Percentiles rank a stretch among this genome's conserved stretches.
These are phyloP conservation scores for Chaetura pelagica DNA, from an alignment of 2,113 vertebrate genomes.

Conservation along the genomic window DNA sequence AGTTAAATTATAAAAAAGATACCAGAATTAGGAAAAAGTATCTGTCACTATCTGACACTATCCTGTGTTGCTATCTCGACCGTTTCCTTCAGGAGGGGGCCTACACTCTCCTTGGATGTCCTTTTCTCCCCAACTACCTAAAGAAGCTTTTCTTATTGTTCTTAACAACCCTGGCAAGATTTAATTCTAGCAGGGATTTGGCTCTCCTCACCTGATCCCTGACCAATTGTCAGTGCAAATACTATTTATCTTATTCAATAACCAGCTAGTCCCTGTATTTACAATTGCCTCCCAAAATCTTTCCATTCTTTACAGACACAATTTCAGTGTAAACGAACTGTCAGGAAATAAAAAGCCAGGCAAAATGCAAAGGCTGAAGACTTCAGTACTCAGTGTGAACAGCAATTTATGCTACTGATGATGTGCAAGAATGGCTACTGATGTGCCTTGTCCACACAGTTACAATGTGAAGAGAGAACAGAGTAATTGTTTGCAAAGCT, in stretches of 20 bases:
- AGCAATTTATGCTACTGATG: neutral
- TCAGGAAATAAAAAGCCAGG: neutral
- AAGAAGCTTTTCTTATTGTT: too few relatives aligned
- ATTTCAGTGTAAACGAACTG: neutral
- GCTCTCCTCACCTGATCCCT: too few relatives aligned
- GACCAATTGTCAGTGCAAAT: neutral
- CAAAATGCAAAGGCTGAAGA: neutral
- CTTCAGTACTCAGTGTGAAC: neutral
- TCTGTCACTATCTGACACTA: too few relatives aligned
- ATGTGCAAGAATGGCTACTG: neutral
- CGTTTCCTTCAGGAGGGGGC: too few relatives aligned
- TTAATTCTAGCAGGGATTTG: too few relatives aligned
- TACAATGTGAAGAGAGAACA: fast-evolving
- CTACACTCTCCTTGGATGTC: too few relatives aligned
- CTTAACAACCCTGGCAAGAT: too few relatives aligned
- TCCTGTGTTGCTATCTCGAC: too few relatives aligned
- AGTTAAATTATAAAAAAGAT: neutral
- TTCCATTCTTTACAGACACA: neutral
- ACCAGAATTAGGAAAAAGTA: neutral
- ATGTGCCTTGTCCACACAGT: neutral
- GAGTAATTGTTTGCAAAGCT: neutral
- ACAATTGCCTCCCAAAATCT: neutral
- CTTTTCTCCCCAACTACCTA: too few relatives aligned
- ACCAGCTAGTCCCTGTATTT: neutral
- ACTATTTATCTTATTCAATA: neutral